Evolutionary conservation across 2,888 invertebrate species (phyloP), one percentile per base, ranked within the genome.

Genomic region (Andrena camellia): DNA sequence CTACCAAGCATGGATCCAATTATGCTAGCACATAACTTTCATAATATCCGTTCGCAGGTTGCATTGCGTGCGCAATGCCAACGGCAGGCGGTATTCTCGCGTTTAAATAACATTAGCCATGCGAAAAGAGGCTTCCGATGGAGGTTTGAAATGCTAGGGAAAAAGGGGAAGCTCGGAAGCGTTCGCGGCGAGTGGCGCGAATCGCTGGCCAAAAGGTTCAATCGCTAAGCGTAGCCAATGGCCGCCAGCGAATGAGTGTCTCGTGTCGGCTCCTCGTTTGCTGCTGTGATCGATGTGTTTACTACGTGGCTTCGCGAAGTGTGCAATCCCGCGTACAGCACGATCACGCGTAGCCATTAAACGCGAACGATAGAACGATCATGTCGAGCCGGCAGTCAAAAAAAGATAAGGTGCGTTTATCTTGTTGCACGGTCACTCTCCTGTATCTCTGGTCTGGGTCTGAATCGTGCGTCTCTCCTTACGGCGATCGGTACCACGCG

Each of bases 361-460:
- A 50, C 31, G 23, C 26, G 29, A 67, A 52, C 60, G 80, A 72
- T 54, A 59, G 60, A 35, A 20, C 29, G 23, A 83, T 72, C 70
- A 88, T 87, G 94, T 92, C 93, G 74, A 93, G 92, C 88, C 92
- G 91, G 84, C 90, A 81, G 48, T 72, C 87, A 67, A 94, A 92
- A 89, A 93, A 94, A 88, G 92, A 93, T 85, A 93, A 93, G 93
- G 92, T 93, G 91, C 89, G 91, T 91, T 75, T 68, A 68, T 81
- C 71, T 81, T 83, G 83, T 68, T 86, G 85, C 76, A 52, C 54
- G 57, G 26, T 73, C 69, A 63, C 72, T 29, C 59, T 64, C 29
- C n/a, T 26, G 7, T 26, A n/a, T 75, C 71, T 71, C 73, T 68
- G 26, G 42, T 35, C 50, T 42, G 54, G 26, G 20, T 54, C 29